phyloP scores from a whole-genome alignment of 2,113 vertebrate species.

The Labrus mixtus region DNA sequence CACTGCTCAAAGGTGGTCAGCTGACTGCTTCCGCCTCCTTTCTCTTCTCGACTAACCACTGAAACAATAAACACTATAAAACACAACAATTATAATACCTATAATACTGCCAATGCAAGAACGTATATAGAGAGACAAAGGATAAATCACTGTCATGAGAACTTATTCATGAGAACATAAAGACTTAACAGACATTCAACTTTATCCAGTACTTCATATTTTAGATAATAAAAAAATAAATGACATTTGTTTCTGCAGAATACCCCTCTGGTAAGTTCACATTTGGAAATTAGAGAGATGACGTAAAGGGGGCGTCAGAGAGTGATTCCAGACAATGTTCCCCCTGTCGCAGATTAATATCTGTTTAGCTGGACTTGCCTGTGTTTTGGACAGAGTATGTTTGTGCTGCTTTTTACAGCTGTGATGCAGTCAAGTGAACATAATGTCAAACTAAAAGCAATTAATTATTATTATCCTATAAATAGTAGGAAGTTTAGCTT shows the following conservation, averaged over 20 bases:
- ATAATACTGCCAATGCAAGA: too few species aligned
- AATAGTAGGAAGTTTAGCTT: background rate
- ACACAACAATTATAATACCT: too few species aligned
- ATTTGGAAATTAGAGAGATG: conserved; percentile 13
- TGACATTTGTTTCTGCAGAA: background rate
- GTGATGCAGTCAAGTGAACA: background rate
- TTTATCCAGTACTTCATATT: background rate
- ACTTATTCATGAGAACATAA: too few species aligned
- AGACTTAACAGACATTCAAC: background rate
- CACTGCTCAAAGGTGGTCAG: too few species aligned
- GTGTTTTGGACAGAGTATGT: conserved; percentile 7
- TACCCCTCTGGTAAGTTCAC: conserved; percentile 6
- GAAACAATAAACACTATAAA: too few species aligned
- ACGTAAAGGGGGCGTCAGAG: conserved; percentile 9
- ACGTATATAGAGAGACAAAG: too few species aligned
- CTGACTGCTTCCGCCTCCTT: too few species aligned
- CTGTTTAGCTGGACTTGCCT: background rate
- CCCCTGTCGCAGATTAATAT: conserved; percentile 1
- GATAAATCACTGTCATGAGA: too few species aligned
- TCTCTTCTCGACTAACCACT: too few species aligned
- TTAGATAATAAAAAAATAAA: background rate
- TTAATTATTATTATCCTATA: background rate
- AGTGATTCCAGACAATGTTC: conserved; percentile 10
- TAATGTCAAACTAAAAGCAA: background rate
- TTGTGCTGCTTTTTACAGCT: background rate